Conservation (phyloP, 2,113 vertebrate genomes). For the Oxygymnocypris stewartii region DNA sequence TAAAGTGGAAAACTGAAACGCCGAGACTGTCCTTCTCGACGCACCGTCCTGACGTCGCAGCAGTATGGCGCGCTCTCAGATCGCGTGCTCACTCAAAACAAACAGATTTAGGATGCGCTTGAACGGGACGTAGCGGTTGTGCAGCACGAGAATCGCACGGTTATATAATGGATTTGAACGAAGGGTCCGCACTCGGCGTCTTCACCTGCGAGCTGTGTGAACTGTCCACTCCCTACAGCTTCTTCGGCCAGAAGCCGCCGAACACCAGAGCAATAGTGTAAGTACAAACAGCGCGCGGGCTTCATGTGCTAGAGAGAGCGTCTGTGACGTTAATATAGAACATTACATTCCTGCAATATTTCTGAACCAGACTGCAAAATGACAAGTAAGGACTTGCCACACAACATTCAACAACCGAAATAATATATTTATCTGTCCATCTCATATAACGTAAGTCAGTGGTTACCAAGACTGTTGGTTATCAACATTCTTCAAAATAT, state of each 20-base stretch:
- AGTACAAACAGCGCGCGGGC: constrained; percentile 62
- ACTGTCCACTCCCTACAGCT: constrained; percentile 75
- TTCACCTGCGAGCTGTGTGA: constrained; percentile 82
- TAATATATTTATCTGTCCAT: too few relatives aligned
- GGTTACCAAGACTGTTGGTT: too few relatives aligned
- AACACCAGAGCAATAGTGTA: constrained; percentile 79
- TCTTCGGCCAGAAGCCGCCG: constrained; percentile 83
- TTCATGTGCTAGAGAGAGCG: too few relatives aligned
- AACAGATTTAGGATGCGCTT: not conserved
- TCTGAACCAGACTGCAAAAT: too few relatives aligned
- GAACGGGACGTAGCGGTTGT: not conserved
- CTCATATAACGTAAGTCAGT: too few relatives aligned
- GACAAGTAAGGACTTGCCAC: too few relatives aligned
- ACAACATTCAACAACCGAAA: too few relatives aligned
- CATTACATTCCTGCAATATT: too few relatives aligned
- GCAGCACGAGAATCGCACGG: too few relatives aligned
- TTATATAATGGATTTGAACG: constrained; percentile 36
- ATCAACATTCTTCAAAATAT: too few relatives aligned
- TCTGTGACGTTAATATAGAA: too few relatives aligned
- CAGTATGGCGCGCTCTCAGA: not conserved
- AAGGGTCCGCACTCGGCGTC: constrained; percentile 58
- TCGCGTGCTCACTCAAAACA: not conserved
- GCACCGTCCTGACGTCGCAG: not conserved
- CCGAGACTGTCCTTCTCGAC: not conserved
- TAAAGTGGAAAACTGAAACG: not conserved